Conservation (phyloP, 2,113 vertebrate species). For the Notiomystis cincta region DNA sequence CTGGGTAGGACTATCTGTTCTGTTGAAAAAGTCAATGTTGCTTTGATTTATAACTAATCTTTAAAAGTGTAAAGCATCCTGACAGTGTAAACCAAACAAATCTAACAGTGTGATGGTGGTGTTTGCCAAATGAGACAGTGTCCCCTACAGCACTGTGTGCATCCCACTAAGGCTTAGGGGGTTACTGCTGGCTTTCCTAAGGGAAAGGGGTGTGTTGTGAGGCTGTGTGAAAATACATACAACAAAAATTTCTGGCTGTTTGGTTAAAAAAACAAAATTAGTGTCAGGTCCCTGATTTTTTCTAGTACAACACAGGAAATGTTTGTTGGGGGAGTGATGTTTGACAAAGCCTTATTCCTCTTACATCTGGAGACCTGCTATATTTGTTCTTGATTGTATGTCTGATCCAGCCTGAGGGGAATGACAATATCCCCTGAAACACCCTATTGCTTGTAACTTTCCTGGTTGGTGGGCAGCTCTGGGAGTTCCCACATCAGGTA, state of each 20-base stretch:
- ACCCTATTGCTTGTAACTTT: not conserved
- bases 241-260: not conserved
- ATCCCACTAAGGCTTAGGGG: not conserved
- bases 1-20: not conserved
- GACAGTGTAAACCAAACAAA: not conserved
- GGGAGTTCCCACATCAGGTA: not conserved
- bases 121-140: not conserved
- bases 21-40: not conserved
- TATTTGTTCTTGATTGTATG: constrained; percentile 38
- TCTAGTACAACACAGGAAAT: not conserved
- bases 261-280: not conserved
- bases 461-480: not conserved
- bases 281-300: not conserved
- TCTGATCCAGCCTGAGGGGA: not conserved
- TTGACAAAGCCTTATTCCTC: not conserved
- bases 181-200: not conserved
- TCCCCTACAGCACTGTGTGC: not conserved
- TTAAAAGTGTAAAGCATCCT: not conserved
- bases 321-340: not conserved
- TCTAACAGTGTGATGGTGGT: not conserved
- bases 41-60: constrained; percentile 51
- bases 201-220: not conserved
- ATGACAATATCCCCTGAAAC: not conserved
- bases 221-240: not conserved
- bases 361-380: not conserved